Percentiles rank a stretch among this genome's conserved stretches.
phyloP scores from a whole-genome alignment of 2,113 vertebrate species.

The Megaceryle torquata region DNA sequence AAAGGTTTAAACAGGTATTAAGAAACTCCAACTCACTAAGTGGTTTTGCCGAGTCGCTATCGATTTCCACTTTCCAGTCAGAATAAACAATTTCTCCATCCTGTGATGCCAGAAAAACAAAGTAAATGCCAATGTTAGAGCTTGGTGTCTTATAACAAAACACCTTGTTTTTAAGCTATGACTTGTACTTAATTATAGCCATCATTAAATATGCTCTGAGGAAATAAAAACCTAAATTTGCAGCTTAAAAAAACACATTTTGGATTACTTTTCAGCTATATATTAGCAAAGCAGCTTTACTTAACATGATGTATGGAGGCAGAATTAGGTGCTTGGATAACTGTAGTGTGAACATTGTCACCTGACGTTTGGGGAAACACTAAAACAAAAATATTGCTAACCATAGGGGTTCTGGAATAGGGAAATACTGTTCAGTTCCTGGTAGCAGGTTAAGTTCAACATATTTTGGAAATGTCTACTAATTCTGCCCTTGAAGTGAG shows the following conservation, averaged over 20 bases:
- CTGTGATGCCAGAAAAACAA: slow-evolving; percentile 66
- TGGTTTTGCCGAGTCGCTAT: slow-evolving; percentile 65
- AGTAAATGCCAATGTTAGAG: neutral
- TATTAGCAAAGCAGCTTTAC: neutral
- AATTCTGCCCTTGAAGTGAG: neutral
- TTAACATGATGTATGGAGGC: neutral
- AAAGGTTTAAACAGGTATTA: neutral
- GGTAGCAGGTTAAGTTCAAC: neutral
- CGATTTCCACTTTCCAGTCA: slow-evolving; percentile 82
- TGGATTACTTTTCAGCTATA: neutral
- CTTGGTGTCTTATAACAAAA: neutral
- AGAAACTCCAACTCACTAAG: slow-evolving; percentile 74
- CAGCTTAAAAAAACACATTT: neutral
- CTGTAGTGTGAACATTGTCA: neutral
- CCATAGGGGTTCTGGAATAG: neutral
- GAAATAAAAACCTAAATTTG: neutral
- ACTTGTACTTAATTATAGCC: neutral
- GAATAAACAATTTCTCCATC: slow-evolving; percentile 84
- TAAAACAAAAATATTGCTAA: neutral
- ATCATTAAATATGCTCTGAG: neutral
- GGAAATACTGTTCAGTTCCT: neutral
- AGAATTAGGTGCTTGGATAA: neutral
- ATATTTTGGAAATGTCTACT: neutral
- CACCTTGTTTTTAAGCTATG: neutral
- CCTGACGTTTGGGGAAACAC: neutral